These are phyloP conservation scores for Psophia crepitans DNA, from an alignment of 2,113 vertebrate genomes.

Conservation along the genomic window DNA sequence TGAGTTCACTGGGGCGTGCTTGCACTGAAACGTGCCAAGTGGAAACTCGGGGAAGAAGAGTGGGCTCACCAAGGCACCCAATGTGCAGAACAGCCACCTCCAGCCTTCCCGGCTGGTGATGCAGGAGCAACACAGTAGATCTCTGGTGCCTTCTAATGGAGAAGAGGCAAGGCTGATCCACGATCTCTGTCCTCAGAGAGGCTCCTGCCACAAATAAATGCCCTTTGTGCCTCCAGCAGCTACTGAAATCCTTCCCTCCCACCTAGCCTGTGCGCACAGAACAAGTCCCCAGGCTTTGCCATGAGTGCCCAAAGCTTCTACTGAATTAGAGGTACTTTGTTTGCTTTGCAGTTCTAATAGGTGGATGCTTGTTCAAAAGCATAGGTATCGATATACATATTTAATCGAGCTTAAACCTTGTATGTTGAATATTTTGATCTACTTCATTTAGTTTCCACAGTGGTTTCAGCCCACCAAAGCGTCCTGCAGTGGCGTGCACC, in stretches of 20 bases:
- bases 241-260: accelerated
- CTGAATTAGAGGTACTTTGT: neutral
- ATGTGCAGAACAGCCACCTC: accelerated
- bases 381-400: accelerated
- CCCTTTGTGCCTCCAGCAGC: too few species aligned
- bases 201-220: neutral
- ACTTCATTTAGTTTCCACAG: neutral
- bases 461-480: neutral
- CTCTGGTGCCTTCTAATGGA: constrained; percentile 30
- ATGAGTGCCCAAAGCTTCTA: neutral
- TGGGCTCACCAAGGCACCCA: too few species aligned
- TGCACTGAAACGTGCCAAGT: neutral
- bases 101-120: neutral
- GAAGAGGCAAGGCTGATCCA: neutral
- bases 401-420: neutral
- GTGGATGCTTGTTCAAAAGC: neutral
- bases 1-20: neutral
- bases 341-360: neutral
- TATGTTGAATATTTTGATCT: neutral
- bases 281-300: neutral
- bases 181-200: neutral
- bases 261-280: accelerated
- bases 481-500: neutral
- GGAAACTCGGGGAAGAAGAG: neutral
- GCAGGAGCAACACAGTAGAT: accelerated